phyloP scores from a whole-genome alignment of 2,113 vertebrate species.

The Uria aalge region DNA sequence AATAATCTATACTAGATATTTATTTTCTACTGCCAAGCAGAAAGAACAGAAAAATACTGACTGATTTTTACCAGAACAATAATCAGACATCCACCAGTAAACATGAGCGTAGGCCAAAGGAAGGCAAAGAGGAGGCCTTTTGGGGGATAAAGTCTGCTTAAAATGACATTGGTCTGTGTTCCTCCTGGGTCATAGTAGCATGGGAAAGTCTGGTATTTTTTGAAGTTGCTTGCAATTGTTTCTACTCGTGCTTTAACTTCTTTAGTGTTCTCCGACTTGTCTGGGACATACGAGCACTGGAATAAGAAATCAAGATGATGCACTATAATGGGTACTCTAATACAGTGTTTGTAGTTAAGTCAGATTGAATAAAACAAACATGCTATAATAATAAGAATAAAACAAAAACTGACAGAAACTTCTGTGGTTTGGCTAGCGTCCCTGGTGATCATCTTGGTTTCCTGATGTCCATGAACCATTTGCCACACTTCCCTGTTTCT shows the following conservation, averaged over 20 bases:
- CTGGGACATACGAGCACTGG: conserved; percentile 77
- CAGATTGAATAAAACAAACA: background rate
- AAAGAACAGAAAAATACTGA: conserved; percentile 76
- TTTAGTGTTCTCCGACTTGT: conserved; percentile 57
- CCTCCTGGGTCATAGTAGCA: conserved; percentile 70
- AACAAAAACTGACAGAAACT: background rate
- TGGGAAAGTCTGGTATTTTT: conserved; percentile 36
- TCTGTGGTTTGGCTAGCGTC: background rate
- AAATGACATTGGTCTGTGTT: conserved; percentile 58
- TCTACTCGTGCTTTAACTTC: conserved; percentile 60
- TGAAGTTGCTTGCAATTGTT: conserved; percentile 65
- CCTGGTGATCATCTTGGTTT: background rate
- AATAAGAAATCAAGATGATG: conserved; percentile 18
- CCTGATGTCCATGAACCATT: background rate
- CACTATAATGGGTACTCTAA: background rate
- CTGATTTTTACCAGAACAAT: conserved; percentile 79
- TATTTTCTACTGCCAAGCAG: conserved; percentile 62
- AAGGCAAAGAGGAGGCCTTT: conserved; percentile 64
- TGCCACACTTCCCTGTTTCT: background rate
- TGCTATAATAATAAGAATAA: no score
- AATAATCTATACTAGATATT: background rate
- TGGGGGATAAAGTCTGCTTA: conserved; percentile 64
- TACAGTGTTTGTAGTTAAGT: background rate
- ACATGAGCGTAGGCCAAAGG: conserved; percentile 77
- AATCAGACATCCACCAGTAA: conserved; percentile 73